Conservation (phyloP, 2,888 invertebrate genomes). For the Caenorhabditis zanzibari region DNA sequence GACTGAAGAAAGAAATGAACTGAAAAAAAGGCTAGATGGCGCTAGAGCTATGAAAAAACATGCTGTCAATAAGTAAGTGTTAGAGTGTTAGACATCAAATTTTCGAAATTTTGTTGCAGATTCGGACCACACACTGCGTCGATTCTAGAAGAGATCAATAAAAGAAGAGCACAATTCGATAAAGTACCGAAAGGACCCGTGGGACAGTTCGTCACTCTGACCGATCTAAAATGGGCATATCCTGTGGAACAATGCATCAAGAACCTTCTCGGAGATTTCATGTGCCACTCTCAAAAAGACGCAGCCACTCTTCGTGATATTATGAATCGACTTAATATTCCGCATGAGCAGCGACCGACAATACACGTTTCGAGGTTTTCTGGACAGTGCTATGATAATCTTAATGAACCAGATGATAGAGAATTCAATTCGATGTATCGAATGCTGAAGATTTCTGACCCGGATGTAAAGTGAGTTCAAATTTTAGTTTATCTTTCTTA, state of each 20-base stretch:
- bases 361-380: slow-evolving; percentile 46
- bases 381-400: slow-evolving; percentile 26
- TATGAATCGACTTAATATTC: slow-evolving; percentile 30
- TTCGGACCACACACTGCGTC: slow-evolving; percentile 71
- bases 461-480: slow-evolving; percentile 58
- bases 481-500: too few species aligned
- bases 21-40: not conserved
- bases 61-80: slow-evolving; percentile 52
- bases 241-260: slow-evolving; percentile 71
- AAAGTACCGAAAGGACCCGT: slow-evolving; percentile 77
- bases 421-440: slow-evolving; percentile 39
- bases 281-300: slow-evolving; percentile 57
- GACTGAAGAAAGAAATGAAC: not conserved
- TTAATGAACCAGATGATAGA: slow-evolving; percentile 37
- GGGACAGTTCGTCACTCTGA: slow-evolving; percentile 74
- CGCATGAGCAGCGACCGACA: slow-evolving; percentile 29
- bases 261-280: slow-evolving; percentile 44
- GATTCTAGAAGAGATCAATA: slow-evolving; percentile 65
- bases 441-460: slow-evolving; percentile 47
- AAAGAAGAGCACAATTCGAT: slow-evolving; percentile 60
- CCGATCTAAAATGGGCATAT: slow-evolving; percentile 72
- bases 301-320: slow-evolving; percentile 41
- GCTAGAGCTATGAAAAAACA: slow-evolving; percentile 38
- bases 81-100: not conserved
- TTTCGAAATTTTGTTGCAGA: slow-evolving; percentile 51